Conservation (phyloP, 2,888 invertebrate species). For the Laothoe populi region DNA sequence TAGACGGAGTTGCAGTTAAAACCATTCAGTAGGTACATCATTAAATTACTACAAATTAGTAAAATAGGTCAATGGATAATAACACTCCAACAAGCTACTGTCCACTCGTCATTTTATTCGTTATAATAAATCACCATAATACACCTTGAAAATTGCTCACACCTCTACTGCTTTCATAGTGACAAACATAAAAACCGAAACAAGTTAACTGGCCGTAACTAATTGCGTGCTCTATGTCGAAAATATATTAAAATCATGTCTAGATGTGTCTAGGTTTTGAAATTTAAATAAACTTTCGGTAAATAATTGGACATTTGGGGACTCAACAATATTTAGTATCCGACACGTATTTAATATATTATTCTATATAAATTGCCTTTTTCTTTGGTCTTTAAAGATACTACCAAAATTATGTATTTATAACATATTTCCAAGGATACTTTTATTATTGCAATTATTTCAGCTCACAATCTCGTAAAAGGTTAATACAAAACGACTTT, state of each 20-base stretch:
- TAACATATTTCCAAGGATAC: not conserved
- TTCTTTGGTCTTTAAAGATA: not conserved
- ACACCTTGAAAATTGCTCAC: not conserved
- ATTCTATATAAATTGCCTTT: not conserved
- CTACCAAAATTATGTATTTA: not conserved
- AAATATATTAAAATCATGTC: not conserved
- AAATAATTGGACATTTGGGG: not conserved
- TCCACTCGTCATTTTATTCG: not conserved
- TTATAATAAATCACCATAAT: constrained; percentile 1
- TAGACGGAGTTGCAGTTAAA: too few relatives aligned
- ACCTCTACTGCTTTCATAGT: not conserved
- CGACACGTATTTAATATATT: not conserved
- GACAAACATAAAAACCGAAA: constrained; percentile 25
- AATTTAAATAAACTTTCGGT: not conserved
- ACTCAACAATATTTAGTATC: not conserved
- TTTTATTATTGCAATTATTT: not conserved
- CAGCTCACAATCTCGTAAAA: constrained; percentile 12
- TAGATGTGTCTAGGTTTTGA: not conserved
- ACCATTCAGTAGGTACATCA: too few relatives aligned
- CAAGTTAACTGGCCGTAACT: constrained; percentile 5
- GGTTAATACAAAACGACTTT: constrained; percentile 57
- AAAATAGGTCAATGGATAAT: not conserved
- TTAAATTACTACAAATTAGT: too few relatives aligned
- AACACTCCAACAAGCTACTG: not conserved
- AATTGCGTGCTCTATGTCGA: not conserved